Conservation (phyloP, 2,113 vertebrate genomes). For the Sinocyclocheilus anophthalmus region DNA sequence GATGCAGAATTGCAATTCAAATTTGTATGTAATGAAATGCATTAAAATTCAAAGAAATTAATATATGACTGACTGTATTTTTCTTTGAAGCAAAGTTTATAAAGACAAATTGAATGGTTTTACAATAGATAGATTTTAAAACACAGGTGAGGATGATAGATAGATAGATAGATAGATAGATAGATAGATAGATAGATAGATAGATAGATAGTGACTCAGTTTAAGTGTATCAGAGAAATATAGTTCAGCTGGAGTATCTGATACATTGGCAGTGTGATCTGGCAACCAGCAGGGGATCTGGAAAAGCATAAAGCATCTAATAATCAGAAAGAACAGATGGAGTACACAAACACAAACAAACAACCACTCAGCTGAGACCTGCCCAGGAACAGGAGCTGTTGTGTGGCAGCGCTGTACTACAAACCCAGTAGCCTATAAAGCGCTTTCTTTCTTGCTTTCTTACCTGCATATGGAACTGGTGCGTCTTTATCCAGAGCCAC, state of each 20-base stretch:
- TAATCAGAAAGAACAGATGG: slow-evolving; percentile 18
- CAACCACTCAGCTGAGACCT: slow-evolving; percentile 4
- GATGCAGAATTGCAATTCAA: neutral
- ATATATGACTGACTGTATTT: too few relatives aligned
- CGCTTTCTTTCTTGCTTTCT: slow-evolving; percentile 41
- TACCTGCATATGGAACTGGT: slow-evolving; percentile 93
- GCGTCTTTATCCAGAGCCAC: slow-evolving; percentile 97
- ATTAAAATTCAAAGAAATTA: too few relatives aligned
- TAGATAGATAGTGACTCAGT: neutral
- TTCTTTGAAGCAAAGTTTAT: too few relatives aligned
- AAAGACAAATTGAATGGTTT: too few relatives aligned
- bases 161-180: neutral
- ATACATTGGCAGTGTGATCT: slow-evolving; percentile 31
- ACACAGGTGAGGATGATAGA: too few relatives aligned
- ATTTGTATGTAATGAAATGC: neutral
- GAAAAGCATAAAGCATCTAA: slow-evolving; percentile 15
- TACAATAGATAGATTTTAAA: neutral
- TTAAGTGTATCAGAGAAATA: neutral
- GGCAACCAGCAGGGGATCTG: slow-evolving; percentile 3
- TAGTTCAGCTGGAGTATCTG: slow-evolving; percentile 33
- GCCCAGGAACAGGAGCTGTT: slow-evolving; percentile 14
- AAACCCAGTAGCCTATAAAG: neutral
- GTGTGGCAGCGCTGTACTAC: neutral
- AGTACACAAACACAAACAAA: neutral
- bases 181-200: neutral